Evolutionary conservation across 2,888 invertebrate species (phyloP), one percentile per base, ranked within the genome.

Genomic region (Apamea epomidion): DNA sequence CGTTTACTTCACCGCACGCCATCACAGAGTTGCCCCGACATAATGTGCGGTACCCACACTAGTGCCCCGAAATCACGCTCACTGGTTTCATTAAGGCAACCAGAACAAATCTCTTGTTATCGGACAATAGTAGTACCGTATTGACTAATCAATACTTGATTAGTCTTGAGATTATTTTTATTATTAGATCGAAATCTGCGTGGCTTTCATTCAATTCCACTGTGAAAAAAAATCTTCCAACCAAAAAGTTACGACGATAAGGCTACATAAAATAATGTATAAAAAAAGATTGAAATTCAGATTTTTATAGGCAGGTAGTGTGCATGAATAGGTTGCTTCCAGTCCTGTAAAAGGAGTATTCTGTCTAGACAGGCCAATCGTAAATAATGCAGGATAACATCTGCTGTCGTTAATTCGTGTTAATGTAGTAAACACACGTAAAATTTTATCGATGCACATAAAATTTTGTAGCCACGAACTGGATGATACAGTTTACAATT

Each of bases 361-460:
- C 16, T 51, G 87, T 85, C 85, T 80, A 85, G 87, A 74, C 80
- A 76, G 73, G 70, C 65, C 67, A 51, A 79, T 70, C 16, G 67
- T 82, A 85, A 82, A 85, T 58, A 75, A 76, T 29, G n/a, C 32
- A 29, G 77, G 68, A 81, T 77, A 74, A 72, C 79, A 85, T 75
- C 76, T 88, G 82, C 68, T 81, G 1, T 62, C 67, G 70, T 70
- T 78, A 74, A 25, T 74, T 45, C 3, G 14, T 74, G 62, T 71
- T 68, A 54, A 82, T 86, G 74, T 74, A 74, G 64, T 87, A 85
- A 83, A 86, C 60, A 70, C 45, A 83, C 45, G 74, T 71, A 64
- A 76, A 72, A 42, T 82, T 76, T 85, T 84, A 87, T 80, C 74
- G 74, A 14, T n/a, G 10, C 18, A 51, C 71, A 54, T 87, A 71